These are phyloP conservation scores for Sander lucioperca DNA, from an alignment of 2,113 vertebrate species.

Conservation along the genomic window DNA sequence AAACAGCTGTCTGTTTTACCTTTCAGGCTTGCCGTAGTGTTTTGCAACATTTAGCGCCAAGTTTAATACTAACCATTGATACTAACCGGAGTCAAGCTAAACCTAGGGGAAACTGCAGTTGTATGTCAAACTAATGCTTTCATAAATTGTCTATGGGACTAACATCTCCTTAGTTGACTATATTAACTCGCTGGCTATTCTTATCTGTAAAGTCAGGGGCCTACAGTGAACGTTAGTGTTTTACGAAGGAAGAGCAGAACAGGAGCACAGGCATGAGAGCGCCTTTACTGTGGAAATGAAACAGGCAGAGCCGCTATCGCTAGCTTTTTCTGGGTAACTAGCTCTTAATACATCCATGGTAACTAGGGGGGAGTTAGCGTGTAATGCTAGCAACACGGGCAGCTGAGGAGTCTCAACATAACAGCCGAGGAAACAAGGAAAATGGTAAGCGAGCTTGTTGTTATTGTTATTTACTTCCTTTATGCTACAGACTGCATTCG, in stretches of 20 bases:
- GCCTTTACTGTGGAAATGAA: not conserved
- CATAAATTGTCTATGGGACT: too few species aligned
- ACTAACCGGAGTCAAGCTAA: not conserved
- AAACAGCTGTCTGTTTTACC: not conserved
- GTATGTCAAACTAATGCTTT: not conserved
- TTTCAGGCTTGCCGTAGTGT: slow-evolving; percentile 57
- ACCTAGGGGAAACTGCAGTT: too few species aligned
- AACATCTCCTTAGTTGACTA: not conserved
- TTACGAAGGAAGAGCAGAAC: not conserved
- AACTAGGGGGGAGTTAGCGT: not conserved
- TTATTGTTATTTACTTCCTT: not conserved
- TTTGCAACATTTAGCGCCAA: slow-evolving; percentile 59
- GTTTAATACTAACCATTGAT: not conserved
- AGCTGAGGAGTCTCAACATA: not conserved
- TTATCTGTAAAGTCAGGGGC: not conserved
- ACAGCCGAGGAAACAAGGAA: not conserved
- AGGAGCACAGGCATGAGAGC: not conserved
- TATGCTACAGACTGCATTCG: not conserved
- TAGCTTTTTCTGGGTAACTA: slow-evolving; percentile 5
- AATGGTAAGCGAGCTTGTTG: slow-evolving; percentile 41
- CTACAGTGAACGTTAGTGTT: not conserved
- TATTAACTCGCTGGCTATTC: not conserved
- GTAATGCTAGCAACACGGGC: not conserved
- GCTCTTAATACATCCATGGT: not conserved
- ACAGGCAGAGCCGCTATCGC: not conserved